Percentiles rank a stretch among this genome's conserved stretches.
Conservation (phyloP, 2,797 vertebrate species). For the Molossus molossus region DNA sequence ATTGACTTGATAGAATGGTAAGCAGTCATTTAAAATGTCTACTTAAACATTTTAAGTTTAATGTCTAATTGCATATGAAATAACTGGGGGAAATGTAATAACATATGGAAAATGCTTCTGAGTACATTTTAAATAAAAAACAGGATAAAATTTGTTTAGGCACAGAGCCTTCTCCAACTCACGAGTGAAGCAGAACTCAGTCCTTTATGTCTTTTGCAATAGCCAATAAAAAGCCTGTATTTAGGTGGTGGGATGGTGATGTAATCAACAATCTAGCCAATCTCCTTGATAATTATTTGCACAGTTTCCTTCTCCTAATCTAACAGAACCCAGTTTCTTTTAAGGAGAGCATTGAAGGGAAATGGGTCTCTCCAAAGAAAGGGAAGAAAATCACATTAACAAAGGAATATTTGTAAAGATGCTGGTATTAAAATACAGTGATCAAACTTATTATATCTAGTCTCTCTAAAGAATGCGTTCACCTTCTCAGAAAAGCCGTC, state of each 20-base stretch:
- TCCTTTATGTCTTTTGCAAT: constrained; percentile 13
- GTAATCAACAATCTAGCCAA: constrained; percentile 66
- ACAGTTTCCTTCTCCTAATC: constrained; percentile 66
- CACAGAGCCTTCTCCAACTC: constrained; percentile 36
- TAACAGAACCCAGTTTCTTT: constrained; percentile 68
- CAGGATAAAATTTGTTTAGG: constrained; percentile 55
- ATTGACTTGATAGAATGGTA: constrained; percentile 42
- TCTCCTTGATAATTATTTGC: constrained; percentile 67
- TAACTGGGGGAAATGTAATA: constrained; percentile 32
- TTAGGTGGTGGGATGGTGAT: constrained; percentile 81
- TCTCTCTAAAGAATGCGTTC: not conserved
- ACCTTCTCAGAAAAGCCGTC: constrained; percentile 47
- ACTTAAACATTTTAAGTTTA: not conserved
- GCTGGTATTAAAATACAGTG: constrained; percentile 36
- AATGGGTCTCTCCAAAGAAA: constrained; percentile 62
- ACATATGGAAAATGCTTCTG: constrained; percentile 39
- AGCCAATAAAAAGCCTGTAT: constrained; percentile 71
- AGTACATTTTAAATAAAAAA: constrained; percentile 59
- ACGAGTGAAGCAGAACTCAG: not conserved
- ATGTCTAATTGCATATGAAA: constrained; percentile 8
- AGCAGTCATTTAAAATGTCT: constrained; percentile 59
- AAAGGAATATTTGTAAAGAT: constrained; percentile 58
- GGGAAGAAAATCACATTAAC: constrained; percentile 59
- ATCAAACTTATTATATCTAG: constrained; percentile 38
- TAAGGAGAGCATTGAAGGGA: not conserved